These are phyloP conservation scores for Actinia equina DNA, from an alignment of 64 coral and sea anemone species.

Conservation along the genomic window DNA sequence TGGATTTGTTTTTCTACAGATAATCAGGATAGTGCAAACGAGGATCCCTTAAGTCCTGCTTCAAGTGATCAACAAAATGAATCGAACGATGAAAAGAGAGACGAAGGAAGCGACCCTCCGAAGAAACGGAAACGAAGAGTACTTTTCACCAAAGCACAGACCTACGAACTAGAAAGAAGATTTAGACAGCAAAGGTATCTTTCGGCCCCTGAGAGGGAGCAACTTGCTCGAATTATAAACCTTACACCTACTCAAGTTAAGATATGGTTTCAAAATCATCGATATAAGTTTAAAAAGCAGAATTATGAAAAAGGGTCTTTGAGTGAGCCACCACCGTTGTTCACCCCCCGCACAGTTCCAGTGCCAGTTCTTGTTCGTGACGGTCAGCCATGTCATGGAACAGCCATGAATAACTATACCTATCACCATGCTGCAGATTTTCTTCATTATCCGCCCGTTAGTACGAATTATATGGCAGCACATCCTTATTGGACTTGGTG, in stretches of 20 bases:
- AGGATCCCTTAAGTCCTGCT: conserved; percentile 22
- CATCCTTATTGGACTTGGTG: conserved; percentile 96
- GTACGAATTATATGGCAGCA: conserved; percentile 72
- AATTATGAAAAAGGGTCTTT: conserved; percentile 83
- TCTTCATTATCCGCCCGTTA: conserved; percentile 84
- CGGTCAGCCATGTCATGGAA: conserved; percentile 84
- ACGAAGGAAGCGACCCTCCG: conserved; percentile 66
- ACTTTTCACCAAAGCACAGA: conserved; percentile 93
- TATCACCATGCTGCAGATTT: conserved; percentile 82
- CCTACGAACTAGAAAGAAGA: conserved; percentile 91
- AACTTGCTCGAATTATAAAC: conserved; percentile 91
- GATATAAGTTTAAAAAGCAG: conserved; percentile 95
- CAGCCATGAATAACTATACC: conserved; percentile 67
- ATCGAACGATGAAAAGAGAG: conserved; percentile 44
- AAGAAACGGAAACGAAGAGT: conserved; percentile 93
- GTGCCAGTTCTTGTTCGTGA: conserved; percentile 88
- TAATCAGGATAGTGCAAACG: conserved; percentile 7
- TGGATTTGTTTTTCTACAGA: conserved; percentile 1
- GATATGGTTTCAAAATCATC: conserved; percentile 98
- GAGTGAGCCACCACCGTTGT: conserved; percentile 70
- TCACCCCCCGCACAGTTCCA: conserved; percentile 87
- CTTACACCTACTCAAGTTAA: conserved; percentile 94
- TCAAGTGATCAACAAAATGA: conserved; percentile 37
- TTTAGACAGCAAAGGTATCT: conserved; percentile 89
- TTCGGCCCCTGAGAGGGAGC: conserved; percentile 85